Percentiles rank a stretch among this genome's conserved stretches.
Evolutionary conservation across 2,888 invertebrate species (phyloP).

Genomic region (Tortrix viridana): DNA sequence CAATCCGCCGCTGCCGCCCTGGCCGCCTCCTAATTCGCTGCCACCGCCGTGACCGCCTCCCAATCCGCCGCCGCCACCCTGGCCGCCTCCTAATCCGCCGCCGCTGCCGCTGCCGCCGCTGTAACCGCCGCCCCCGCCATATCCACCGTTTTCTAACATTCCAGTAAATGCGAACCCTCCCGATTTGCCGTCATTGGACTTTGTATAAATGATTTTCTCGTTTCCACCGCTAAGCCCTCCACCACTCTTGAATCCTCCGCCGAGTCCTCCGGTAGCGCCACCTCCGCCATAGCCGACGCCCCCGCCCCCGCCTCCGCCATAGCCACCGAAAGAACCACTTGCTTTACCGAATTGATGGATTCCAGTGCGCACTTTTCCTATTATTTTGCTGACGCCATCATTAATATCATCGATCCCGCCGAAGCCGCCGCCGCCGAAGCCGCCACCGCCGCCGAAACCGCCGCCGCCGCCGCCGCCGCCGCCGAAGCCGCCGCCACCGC

Average conservation of each 20-base stretch:
- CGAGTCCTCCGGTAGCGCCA: conserved; percentile 43
- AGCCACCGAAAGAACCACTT: conserved; percentile 39
- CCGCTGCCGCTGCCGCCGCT: conserved; percentile 53
- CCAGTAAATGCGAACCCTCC: conserved; percentile 77
- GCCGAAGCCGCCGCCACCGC: conserved; percentile 30
- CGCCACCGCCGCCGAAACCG: conserved; percentile 23
- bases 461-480: conserved; percentile 50
- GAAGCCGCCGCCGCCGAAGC: conserved; percentile 22
- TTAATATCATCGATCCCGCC: conserved; percentile 44
- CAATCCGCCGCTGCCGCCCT: conserved; percentile 40
- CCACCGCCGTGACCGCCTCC: conserved; percentile 45
- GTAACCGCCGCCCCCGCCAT: conserved; percentile 71
- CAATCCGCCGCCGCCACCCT: conserved; percentile 40
- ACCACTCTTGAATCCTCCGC: conserved; percentile 37
- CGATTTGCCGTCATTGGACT: conserved; percentile 74
- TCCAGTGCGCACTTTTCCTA: conserved; percentile 27
- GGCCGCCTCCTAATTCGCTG: conserved; percentile 32
- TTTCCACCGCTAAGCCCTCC: conserved; percentile 48
- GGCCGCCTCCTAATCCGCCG: conserved; percentile 41
- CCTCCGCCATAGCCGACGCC: conserved; percentile 46
- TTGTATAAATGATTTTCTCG: conserved; percentile 65
- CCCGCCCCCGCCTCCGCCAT: conserved; percentile 40
- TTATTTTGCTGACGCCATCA: conserved; percentile 36
- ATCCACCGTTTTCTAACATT: conserved; percentile 66
- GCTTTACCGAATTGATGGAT: conserved; percentile 13